phyloP scores from a whole-genome alignment of 1,140 invertebrate genomes.

The Orchesella cincta region DNA sequence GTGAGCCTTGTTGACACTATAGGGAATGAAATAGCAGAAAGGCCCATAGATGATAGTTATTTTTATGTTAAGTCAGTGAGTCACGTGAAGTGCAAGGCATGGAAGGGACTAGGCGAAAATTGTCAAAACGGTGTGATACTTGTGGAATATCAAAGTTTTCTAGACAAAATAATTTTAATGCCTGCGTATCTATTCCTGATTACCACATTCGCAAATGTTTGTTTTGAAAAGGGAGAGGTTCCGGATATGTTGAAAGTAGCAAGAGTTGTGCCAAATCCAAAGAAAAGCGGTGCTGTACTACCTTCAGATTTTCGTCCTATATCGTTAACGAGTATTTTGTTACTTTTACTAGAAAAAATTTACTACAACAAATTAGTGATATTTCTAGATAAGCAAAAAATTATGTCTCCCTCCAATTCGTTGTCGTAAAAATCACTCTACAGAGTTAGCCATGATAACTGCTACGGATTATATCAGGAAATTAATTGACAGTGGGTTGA shows the following conservation, averaged over 20 bases:
- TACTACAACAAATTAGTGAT: neutral
- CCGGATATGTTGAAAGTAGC: neutral
- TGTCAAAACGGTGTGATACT: neutral
- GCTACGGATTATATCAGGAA: constrained; percentile 13
- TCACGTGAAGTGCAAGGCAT: neutral
- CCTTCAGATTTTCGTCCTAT: neutral
- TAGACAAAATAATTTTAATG: neutral
- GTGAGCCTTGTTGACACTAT: neutral
- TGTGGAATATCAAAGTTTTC: constrained; percentile 4
- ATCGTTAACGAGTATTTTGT: neutral
- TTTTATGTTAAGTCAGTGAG: neutral
- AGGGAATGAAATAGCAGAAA: neutral
- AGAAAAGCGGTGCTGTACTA: neutral
- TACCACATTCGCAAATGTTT: neutral
- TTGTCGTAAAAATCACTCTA: constrained; percentile 26
- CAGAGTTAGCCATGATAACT: constrained; percentile 15
- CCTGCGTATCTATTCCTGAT: neutral
- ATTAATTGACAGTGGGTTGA: constrained; percentile 25
- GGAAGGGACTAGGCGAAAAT: neutral
- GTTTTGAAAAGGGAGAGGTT: neutral
- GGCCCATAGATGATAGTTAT: neutral
- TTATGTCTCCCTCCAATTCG: constrained; percentile 30
- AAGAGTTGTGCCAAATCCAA: neutral
- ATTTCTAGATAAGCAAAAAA: neutral
- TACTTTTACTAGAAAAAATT: constrained; percentile 16